Evolutionary conservation across 1,140 invertebrate species (phyloP), one percentile per base, ranked within the genome.

Genomic region (Hestina assimilis): DNA sequence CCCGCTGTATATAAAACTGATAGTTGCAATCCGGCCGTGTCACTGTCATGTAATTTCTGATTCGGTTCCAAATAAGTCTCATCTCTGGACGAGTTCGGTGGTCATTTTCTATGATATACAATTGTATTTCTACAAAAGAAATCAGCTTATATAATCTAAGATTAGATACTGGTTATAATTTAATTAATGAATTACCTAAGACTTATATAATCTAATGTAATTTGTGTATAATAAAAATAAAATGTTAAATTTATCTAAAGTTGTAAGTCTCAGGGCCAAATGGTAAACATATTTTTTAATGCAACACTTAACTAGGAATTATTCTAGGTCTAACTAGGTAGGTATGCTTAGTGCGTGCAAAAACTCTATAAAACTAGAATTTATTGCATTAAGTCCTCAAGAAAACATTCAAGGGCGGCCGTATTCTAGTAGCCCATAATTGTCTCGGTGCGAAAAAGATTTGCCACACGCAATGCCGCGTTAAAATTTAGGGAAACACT

Each of bases 1-100:
- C 12, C 28, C 38, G 40, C 15, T 38, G 58, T 48, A 52, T 29
- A 46, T 40, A 8, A 20, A 40, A 45, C 24, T 38, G 47, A 56
- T 56, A 50, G 46, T 47, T 53, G 48, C 54, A 63, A 63, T 63
- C 53, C 53, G 53, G 48, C 20, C 26, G 50, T 29, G 48, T 19
- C 47, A 29, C 43, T 51, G 48, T 53, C 54, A 28, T 43, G 48
- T 57, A 45, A 47, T 57, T 57, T 52, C 50, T 58, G 45, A 52
- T 35, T 35, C 57, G 14, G 17, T 26, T 33, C 19, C 47, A 50
- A 50, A 50, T 53, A 23, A 43, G 26, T 43, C 26, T 53, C 35
- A 42, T 43, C 31, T 53, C 38, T 24, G 24, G 15, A 52, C 24
- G 45, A 17, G 12, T 29, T 43, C 20, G 43, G 51, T 19, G 20